Conservation (phyloP, 2,113 vertebrate species). For the Rousettus leschenaultii region DNA sequence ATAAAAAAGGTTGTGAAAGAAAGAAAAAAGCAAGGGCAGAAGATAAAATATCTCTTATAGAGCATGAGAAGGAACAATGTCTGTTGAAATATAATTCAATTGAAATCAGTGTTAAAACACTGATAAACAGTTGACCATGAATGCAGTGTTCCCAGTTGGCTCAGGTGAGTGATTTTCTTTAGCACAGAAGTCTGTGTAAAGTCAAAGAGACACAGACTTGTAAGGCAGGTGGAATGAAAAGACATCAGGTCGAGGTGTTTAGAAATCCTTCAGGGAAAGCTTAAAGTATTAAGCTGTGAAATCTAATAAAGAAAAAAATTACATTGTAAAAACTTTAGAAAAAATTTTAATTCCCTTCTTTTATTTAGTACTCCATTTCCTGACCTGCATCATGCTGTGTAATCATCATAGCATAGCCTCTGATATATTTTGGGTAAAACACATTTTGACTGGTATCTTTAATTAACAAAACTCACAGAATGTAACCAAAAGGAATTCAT, state of each 20-base stretch:
- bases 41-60: background rate
- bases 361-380: background rate
- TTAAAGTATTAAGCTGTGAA: background rate
- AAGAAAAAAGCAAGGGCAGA: background rate
- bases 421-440: background rate
- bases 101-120: background rate
- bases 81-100: background rate
- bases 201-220: background rate
- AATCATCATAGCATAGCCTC: background rate
- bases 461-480: background rate
- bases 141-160: background rate
- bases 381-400: background rate
- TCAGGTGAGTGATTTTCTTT: background rate
- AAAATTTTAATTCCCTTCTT: background rate
- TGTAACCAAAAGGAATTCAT: background rate
- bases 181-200: background rate
- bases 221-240: background rate
- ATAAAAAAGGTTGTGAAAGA: background rate
- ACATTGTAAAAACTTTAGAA: background rate
- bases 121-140: background rate
- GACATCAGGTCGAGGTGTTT: background rate
- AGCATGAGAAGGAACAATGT: background rate
- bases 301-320: background rate
- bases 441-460: background rate
- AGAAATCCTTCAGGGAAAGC: slow-evolving; percentile 1